Evolutionary conservation across 1,140 invertebrate species (phyloP).

Genomic region (Brachionus sp.): DNA sequence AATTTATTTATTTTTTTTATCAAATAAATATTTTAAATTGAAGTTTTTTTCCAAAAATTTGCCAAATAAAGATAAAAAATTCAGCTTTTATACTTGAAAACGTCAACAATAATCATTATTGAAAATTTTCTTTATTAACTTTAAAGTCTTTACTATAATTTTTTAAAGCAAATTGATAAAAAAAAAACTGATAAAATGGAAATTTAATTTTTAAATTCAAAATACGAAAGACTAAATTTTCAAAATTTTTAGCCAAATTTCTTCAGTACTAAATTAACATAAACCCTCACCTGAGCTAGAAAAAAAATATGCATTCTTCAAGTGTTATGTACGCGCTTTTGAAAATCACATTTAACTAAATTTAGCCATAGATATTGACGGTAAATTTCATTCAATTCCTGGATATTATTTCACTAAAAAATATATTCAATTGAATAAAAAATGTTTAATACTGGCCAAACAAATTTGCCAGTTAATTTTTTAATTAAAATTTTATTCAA

Average conservation of each 20-base stretch:
- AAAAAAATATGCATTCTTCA: not conserved
- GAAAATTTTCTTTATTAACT: too few relatives aligned
- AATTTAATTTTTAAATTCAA: not conserved
- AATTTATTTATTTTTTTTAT: too few relatives aligned
- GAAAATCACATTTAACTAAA: slow-evolving; percentile 26
- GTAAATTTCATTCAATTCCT: slow-evolving; percentile 12
- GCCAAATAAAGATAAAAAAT: too few relatives aligned
- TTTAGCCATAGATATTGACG: slow-evolving; percentile 43
- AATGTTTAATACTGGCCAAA: not conserved
- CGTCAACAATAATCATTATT: too few relatives aligned
- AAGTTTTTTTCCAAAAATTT: too few relatives aligned
- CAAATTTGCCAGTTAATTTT: not conserved
- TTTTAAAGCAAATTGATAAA: not conserved
- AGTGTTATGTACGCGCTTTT: not conserved
- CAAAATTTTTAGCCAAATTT: not conserved
- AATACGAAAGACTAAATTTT: not conserved
- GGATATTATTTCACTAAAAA: slow-evolving; percentile 7
- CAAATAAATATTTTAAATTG: too few relatives aligned
- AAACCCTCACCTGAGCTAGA: slow-evolving; percentile 32
- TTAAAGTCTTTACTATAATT: too few relatives aligned
- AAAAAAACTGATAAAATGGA: not conserved
- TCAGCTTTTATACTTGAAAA: too few relatives aligned
- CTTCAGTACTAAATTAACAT: slow-evolving; percentile 37
- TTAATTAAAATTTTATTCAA: not conserved
- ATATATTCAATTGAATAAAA: not conserved